Base-by-base conservation (phyloP, 2,113 vertebrate species). In the Suricata suricatta region DNA sequence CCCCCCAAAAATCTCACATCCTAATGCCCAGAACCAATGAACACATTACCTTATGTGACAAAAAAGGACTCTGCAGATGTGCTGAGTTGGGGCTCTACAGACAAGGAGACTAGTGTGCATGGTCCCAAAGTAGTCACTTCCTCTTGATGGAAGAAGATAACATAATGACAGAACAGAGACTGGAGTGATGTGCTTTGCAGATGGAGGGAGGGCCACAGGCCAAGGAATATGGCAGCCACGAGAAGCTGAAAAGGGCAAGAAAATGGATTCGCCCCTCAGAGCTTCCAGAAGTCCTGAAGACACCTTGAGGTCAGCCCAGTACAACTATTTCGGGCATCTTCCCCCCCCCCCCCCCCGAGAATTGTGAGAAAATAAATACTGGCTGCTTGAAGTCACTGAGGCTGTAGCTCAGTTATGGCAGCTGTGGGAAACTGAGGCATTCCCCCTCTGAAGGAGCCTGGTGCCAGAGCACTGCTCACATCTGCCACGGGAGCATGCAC, bases 81-180 rank as follows among this genome's bases (percentile, higher is more conserved):
- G 23, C 4, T 12, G 4, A 6, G 10, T 21, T 15, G 54, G 35
- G 6, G 14, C 35, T 29, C 13, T 31, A 13, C 25, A 84, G 23
- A 33, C 11, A 25, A 27, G 8, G 3, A 64, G 44, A 57, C 9
- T 0, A 11, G 15, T 27, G 0, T 21, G 25, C 3, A 0, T 19
- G 41, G 11, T 23, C 33, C 52, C 17, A 1, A 31, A 5, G 19
- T 35, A 15, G 52, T 44, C 47, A 41, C 5, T 16, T 31, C 11
- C 7, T 54, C 52, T n/a, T 17, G 15, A 21, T 16, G 74, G 47
- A 13, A 79, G 15, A 47, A 35, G 76, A 60, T 2, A 5, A 3
- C 10, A 3, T 0, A 17, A 29, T 3, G n/a, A 54, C 10, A 35
- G 47, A 33, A 57, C 57, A 17, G 44, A 41, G n/a, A 33, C 0